Conservation (phyloP, 2,888 invertebrate genomes). For the Mechanitis mazaeus region DNA sequence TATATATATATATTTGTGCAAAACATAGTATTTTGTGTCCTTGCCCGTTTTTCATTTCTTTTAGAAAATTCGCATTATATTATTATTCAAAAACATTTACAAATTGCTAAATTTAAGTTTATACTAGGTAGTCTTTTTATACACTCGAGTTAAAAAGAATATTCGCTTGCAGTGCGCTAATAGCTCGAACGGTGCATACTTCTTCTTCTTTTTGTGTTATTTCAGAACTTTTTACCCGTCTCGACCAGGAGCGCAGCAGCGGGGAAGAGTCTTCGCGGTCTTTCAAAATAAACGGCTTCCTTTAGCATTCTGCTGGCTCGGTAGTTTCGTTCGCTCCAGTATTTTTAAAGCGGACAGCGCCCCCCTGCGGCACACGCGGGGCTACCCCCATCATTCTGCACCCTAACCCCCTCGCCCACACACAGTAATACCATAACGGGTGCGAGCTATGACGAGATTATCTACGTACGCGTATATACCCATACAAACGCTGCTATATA, state of each 20-base stretch:
- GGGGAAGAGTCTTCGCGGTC: conserved; percentile 45
- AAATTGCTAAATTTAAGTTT: conserved; percentile 37
- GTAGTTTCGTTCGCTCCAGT: conserved; percentile 64
- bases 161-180: conserved; percentile 46
- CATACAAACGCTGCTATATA: conserved; percentile 62
- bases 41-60: too few relatives aligned
- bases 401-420: conserved; percentile 50
- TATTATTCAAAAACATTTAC: conserved; percentile 22
- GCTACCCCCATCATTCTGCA: conserved; percentile 32
- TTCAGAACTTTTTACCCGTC: conserved; percentile 51
- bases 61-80: conserved; percentile 2
- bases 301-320: conserved; percentile 59
- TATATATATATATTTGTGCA: too few relatives aligned
- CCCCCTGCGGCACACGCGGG: conserved; percentile 64
- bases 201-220: conserved; percentile 47
- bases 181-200: conserved; percentile 38
- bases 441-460: conserved; percentile 76
- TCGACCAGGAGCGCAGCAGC: conserved; percentile 43
- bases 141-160: conserved; percentile 41
- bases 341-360: conserved; percentile 74
- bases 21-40: too few relatives aligned
- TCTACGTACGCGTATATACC: conserved; percentile 69
- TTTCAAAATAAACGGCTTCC: conserved; percentile 70
- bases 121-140: conserved; percentile 29
- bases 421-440: conserved; percentile 76